Evolutionary conservation across 2,888 invertebrate species (phyloP).

Genomic region (Rhagophthalmus giganteus): DNA sequence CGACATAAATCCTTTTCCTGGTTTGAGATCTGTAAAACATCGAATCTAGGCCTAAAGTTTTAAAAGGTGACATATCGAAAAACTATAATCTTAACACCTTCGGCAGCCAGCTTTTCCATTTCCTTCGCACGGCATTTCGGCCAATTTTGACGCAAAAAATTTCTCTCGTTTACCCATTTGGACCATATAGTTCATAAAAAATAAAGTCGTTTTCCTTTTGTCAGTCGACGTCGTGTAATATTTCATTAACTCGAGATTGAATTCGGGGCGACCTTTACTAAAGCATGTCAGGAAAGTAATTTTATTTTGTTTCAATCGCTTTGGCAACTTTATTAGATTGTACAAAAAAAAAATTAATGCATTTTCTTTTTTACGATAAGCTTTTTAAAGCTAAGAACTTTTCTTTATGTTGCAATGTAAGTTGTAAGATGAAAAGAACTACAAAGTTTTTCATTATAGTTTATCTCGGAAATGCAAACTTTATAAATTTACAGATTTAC

Average conservation of each 20-base stretch:
- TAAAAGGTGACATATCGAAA: conserved; percentile 25
- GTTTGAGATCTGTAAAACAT: conserved; percentile 9
- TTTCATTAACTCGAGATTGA: conserved; percentile 29
- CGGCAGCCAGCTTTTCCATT: conserved; percentile 26
- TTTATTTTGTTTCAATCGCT: conserved; percentile 31
- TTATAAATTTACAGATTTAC: conserved; percentile 20
- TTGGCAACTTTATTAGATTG: conserved; percentile 17
- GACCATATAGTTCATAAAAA: conserved; percentile 21
- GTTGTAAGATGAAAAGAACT: too few relatives aligned
- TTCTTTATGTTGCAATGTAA: too few relatives aligned
- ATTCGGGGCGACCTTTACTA: conserved; percentile 17
- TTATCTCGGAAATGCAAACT: conserved; percentile 15
- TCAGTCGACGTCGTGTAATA: conserved; percentile 19
- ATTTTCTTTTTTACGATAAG: conserved; percentile 9
- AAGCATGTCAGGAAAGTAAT: conserved; percentile 21
- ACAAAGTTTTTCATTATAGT: too few relatives aligned
- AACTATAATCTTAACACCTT: conserved; percentile 27
- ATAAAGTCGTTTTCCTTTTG: conserved; percentile 24
- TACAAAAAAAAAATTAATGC: conserved; percentile 12
- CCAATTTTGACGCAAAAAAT: conserved; percentile 8
- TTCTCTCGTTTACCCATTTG: conserved; percentile 3
- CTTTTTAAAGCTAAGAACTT: too few relatives aligned
- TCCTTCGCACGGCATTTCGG: conserved; percentile 17
- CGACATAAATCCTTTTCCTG: conserved; percentile 24
- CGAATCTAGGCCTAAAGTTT: conserved; percentile 13